These are phyloP conservation scores for Triops longicaudatus DNA, from an alignment of 1,140 invertebrate genomes.

Conservation along the genomic window DNA sequence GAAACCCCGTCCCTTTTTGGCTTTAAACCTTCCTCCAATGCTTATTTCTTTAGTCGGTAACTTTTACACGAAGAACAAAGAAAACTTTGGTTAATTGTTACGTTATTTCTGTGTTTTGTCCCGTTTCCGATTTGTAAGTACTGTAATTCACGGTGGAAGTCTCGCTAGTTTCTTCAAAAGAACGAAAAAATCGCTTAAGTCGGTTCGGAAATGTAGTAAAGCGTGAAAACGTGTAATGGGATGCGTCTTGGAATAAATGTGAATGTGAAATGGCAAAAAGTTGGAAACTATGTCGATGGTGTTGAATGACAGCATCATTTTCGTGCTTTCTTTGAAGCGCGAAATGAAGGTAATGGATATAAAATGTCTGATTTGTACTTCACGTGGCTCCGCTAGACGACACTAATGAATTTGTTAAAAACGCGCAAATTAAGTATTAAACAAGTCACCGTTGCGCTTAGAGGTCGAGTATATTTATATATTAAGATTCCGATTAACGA, in stretches of 20 bases:
- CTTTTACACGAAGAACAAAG: neutral
- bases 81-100: neutral
- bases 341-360: too few species aligned
- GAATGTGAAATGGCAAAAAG: too few species aligned
- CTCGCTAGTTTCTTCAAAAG: neutral
- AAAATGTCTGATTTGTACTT: too few species aligned
- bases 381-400: too few species aligned
- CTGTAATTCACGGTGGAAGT: neutral
- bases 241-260: neutral
- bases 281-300: too few species aligned
- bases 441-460: too few species aligned
- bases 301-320: too few species aligned
- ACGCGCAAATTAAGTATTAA: too few species aligned
- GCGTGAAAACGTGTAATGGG: neutral
- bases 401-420: too few species aligned
- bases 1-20: neutral
- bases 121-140: neutral
- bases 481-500: too few species aligned
- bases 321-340: too few species aligned
- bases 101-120: neutral
- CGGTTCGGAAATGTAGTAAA: neutral
- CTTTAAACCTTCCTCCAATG: neutral
- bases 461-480: too few species aligned
- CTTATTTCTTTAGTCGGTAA: neutral
- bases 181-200: neutral